A percentile compares a stretch with the other conserved stretches of the same genome.
Conservation (phyloP, 2,113 vertebrate species). For the Isichthys henryi region DNA sequence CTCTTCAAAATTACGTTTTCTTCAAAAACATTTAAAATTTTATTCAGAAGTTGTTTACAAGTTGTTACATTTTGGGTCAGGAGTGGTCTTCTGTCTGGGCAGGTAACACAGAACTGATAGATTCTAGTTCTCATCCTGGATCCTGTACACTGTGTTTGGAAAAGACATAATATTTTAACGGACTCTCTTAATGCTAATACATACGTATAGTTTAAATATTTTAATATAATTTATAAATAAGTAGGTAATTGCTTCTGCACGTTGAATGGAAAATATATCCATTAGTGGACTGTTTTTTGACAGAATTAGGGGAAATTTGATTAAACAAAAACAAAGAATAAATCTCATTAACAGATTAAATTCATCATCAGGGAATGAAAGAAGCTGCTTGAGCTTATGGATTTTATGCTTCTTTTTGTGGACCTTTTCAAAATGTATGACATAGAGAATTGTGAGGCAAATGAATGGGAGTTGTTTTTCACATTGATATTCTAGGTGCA, state of each 20-base stretch:
- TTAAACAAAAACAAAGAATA: not conserved
- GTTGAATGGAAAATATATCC: not conserved
- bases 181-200: not conserved
- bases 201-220: not conserved
- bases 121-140: not conserved
- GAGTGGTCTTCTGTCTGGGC: not conserved
- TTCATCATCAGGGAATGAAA: not conserved
- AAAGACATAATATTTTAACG: not conserved
- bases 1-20: not conserved
- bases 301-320: not conserved
- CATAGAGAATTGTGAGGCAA: not conserved
- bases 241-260: not conserved
- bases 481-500: not conserved
- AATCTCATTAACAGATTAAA: not conserved
- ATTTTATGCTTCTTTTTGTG: not conserved
- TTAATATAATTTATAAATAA: not conserved
- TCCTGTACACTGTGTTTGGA: not conserved
- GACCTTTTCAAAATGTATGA: not conserved
- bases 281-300: not conserved
- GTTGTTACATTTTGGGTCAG: not conserved
- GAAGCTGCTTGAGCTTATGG: not conserved
- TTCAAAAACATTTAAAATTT: not conserved
- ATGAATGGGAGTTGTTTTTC: not conserved
- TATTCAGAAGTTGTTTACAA: not conserved
- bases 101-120: not conserved